phyloP scores from a whole-genome alignment of 2,888 invertebrate species.

The Elmis aenea region DNA sequence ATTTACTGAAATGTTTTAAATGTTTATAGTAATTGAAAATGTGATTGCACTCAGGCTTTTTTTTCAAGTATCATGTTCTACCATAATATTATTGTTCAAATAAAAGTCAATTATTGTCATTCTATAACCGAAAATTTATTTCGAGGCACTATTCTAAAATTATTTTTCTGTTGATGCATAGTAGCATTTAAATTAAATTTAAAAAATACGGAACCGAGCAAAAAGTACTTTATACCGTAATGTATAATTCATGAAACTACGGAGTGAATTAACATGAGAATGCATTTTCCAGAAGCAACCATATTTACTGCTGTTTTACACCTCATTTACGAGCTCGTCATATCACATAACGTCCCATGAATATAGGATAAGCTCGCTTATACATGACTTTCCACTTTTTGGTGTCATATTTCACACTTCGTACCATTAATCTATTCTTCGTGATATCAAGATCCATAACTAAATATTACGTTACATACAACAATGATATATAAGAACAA shows the following conservation, averaged over 20 bases:
- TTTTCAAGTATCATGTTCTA: no score
- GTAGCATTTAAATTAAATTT: no score
- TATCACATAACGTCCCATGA: conserved; percentile 41
- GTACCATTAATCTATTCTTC: neutral
- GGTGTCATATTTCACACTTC: conserved; percentile 29
- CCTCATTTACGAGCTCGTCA: conserved; percentile 40
- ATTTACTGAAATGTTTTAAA: no score
- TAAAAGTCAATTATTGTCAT: no score
- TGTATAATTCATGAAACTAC: conserved; percentile 26
- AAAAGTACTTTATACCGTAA: conserved; percentile 12
- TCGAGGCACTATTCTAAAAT: no score
- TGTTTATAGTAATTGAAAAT: no score
- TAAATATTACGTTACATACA: no score
- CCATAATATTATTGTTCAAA: no score
- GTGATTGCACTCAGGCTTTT: no score
- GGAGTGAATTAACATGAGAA: conserved; percentile 37
- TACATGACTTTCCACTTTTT: conserved; percentile 42
- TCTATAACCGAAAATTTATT: no score
- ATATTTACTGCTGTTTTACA: conserved; percentile 43
- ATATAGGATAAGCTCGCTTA: conserved; percentile 36
- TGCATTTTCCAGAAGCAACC: conserved; percentile 37
- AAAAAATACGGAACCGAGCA: conserved; percentile 1
- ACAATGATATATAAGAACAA: no score
- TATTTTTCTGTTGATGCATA: no score
- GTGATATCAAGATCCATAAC: neutral